phyloP scores from a whole-genome alignment of 2,888 invertebrate genomes.

The Cartodere bifasciata region DNA sequence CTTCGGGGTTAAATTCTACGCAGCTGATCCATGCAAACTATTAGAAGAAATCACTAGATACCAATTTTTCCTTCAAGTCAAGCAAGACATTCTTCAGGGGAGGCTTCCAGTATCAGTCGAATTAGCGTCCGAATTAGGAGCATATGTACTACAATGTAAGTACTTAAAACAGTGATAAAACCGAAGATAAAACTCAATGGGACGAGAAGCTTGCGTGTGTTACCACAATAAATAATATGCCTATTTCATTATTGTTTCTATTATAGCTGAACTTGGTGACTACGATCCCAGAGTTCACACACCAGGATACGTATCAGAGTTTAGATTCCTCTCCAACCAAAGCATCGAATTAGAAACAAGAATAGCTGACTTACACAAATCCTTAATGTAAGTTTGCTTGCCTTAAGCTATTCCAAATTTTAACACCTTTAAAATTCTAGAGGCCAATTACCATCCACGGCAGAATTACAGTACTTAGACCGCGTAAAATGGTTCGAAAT shows the following conservation, averaged over 20 bases:
- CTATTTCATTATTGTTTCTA: too few relatives aligned
- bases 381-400: conserved; percentile 56
- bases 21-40: conserved; percentile 91
- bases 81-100: conserved; percentile 91
- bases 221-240: too few relatives aligned
- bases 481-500: conserved; percentile 98
- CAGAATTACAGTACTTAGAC: conserved; percentile 89
- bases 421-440: too few relatives aligned
- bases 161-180: conserved; percentile 23
- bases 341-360: conserved; percentile 79
- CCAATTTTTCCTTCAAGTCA: conserved; percentile 93
- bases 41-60: conserved; percentile 94
- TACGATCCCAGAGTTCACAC: conserved; percentile 81
- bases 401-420: conserved; percentile 5
- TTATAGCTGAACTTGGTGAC: conserved; percentile 87
- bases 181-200: too few relatives aligned
- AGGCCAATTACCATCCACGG: conserved; percentile 80
- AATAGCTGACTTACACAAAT: conserved; percentile 80
- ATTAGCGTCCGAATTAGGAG: conserved; percentile 81
- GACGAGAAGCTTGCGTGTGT: too few relatives aligned
- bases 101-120: conserved; percentile 85
- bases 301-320: conserved; percentile 88
- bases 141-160: conserved; percentile 92
- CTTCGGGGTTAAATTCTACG: conserved; percentile 95
- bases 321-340: conserved; percentile 84